Conservation (phyloP, 2,797 vertebrate genomes). For the Mastacembelus armatus region DNA sequence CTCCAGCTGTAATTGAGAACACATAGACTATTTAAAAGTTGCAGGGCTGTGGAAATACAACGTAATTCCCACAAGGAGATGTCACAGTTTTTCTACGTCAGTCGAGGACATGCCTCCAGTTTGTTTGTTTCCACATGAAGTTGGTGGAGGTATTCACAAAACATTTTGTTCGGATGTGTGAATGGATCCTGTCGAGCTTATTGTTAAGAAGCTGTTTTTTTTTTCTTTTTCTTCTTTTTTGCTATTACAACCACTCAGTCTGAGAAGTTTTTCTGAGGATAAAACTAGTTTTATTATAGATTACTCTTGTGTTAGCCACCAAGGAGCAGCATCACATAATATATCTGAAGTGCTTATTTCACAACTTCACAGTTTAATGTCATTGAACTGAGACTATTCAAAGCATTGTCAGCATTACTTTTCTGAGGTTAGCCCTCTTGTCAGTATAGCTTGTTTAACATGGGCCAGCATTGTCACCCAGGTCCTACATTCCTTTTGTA, state of each 20-base stretch:
- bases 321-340: conserved; percentile 6
- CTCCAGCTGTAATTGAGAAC: conserved; percentile 70
- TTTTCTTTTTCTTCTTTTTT: conserved; percentile 12
- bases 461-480: conserved; percentile 69
- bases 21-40: conserved; percentile 72
- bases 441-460: conserved; percentile 73
- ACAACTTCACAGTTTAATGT: conserved; percentile 26
- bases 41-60: conserved; percentile 67
- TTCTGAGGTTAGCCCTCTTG: conserved; percentile 47
- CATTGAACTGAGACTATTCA: conserved; percentile 21
- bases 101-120: conserved; percentile 60
- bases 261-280: conserved; percentile 4
- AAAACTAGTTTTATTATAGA: not conserved
- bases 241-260: not conserved
- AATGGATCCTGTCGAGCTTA: conserved; percentile 11
- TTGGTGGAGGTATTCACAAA: conserved; percentile 10
- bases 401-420: conserved; percentile 19
- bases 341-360: conserved; percentile 29
- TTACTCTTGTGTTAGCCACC: not conserved
- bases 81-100: conserved; percentile 58
- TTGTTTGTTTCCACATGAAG: conserved; percentile 40
- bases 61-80: conserved; percentile 66
- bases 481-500: conserved; percentile 75
- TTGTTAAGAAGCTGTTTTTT: conserved; percentile 1
- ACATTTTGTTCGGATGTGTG: conserved; percentile 4